phyloP scores from a whole-genome alignment of 2,888 invertebrate species.

The Diaperis boleti region DNA sequence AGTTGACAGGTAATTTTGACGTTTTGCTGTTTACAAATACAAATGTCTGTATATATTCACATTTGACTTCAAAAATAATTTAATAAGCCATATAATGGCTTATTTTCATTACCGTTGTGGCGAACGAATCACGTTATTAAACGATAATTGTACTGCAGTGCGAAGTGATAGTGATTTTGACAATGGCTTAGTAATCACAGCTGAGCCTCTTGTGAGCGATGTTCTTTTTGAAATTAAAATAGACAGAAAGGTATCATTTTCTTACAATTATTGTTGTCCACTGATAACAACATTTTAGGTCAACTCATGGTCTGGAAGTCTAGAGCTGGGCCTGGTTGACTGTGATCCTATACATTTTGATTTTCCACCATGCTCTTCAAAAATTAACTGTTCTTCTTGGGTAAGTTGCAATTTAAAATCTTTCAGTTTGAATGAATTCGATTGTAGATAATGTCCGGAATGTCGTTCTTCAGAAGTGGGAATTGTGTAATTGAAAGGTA shows the following conservation, averaged over 20 bases:
- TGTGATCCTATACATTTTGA: constrained; percentile 77
- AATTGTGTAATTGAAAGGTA: constrained; percentile 84
- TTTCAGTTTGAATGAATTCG: neutral
- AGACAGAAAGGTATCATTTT: constrained; percentile 82
- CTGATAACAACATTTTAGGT: constrained; percentile 69
- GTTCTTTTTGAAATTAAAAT: constrained; percentile 88
- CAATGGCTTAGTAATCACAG: constrained; percentile 88
- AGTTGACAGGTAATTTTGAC: constrained; percentile 21
- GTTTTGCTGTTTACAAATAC: constrained; percentile 35
- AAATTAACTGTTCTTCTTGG: constrained; percentile 87
- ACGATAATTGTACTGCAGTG: constrained; percentile 86
- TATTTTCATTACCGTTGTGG: constrained; percentile 86
- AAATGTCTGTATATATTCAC: constrained; percentile 27
- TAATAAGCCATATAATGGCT: constrained; percentile 64
- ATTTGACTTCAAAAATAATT: constrained; percentile 26
- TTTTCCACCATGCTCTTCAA: constrained; percentile 82
- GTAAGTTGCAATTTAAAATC: constrained; percentile 62
- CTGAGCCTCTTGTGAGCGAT: constrained; percentile 83
- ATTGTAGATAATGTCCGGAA: constrained; percentile 86
- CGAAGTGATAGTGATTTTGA: constrained; percentile 87
- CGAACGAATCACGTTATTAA: constrained; percentile 84
- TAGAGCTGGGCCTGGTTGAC: constrained; percentile 82
- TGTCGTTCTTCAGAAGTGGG: constrained; percentile 87
- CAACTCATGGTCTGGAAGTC: constrained; percentile 82
- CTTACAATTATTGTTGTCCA: neutral